Base-by-base conservation (phyloP, 2,888 invertebrate species). In the Caenorhabditis afra region DNA sequence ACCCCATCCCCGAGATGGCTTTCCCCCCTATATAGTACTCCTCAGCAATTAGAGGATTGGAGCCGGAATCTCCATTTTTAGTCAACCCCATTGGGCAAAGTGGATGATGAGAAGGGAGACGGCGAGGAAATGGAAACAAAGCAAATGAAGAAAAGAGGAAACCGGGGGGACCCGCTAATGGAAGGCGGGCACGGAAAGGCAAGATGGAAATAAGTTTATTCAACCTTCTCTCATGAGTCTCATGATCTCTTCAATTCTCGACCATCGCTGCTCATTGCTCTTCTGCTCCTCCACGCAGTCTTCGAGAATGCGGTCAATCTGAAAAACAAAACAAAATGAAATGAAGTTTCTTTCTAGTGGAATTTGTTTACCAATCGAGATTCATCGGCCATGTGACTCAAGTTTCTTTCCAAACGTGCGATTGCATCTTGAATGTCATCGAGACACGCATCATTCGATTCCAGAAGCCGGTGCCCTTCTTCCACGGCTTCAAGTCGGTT, bases 1-100 rank as follows among this genome's bases (percentile, higher is more conserved):
- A 23, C 53, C 29, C 45, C 35, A 23, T 12, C n/a, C 49, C 4
- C 39, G n/a, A 50, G 44, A 58, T 58, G 45, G 45, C 58, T 58
- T 50, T 49, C 61, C 66, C 22, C 20, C 52, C 29, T 41, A 53
- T 65, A 61, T 64, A 58, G 73, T 58, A 73, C 45, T 29, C 53
- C 45, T 47, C 23, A 18, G 45, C 71, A 62, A 64, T 65, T 64
- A 64, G 70, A 53, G 52, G 39, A 70, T 62, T 59, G 55, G 35
- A 50, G 49, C 47, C 22, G 47, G 20, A 39, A 37, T 37, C 41
- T 41, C 41, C 11, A 3, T 41, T 41, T 41, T 3, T 4, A 41
- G 41, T 41, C 41, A 41, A 11, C 41, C 11, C 41, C 41, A n/a
- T n/a, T 23, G 11, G 44, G 22, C 22, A 35, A 22, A 18, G 39